A percentile compares a stretch with the other conserved stretches of the same genome.
Evolutionary conservation across 2,888 invertebrate species (phyloP).

Genomic region (Rhamnusium bicolor): DNA sequence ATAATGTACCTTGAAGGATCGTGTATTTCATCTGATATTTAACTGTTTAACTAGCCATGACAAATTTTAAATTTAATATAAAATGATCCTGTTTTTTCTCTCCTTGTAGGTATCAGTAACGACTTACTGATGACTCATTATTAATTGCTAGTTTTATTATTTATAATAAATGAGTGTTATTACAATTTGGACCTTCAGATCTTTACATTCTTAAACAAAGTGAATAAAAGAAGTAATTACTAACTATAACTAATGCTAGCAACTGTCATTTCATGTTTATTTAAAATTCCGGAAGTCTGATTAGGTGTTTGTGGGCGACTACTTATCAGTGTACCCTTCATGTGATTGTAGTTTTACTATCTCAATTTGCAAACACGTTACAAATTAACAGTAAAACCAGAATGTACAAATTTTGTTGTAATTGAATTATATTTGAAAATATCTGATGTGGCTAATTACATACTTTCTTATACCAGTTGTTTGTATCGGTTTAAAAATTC

Average conservation of each 20-base stretch:
- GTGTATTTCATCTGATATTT: no score
- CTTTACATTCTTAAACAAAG: neutral
- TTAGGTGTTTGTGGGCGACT: neutral
- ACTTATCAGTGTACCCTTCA: neutral
- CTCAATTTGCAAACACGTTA: neutral
- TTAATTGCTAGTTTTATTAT: neutral
- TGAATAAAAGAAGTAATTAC: neutral
- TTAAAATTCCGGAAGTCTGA: neutral
- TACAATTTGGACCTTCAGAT: neutral
- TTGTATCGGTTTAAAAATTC: no score
- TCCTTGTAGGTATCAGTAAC: neutral
- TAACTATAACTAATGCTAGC: neutral
- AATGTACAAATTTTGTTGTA: neutral
- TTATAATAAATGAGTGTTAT: neutral
- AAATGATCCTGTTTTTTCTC: neutral
- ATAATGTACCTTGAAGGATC: no score
- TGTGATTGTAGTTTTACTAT: neutral
- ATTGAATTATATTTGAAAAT: neutral
- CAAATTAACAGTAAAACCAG: neutral
- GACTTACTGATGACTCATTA: neutral
- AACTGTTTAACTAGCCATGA: neutral
- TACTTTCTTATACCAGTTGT: no score
- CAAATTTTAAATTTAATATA: neutral
- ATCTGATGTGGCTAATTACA: no score
- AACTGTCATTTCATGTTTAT: neutral